These are phyloP conservation scores for Chloromyia formosa DNA, from an alignment of 2,888 invertebrate genomes.

Conservation along the genomic window DNA sequence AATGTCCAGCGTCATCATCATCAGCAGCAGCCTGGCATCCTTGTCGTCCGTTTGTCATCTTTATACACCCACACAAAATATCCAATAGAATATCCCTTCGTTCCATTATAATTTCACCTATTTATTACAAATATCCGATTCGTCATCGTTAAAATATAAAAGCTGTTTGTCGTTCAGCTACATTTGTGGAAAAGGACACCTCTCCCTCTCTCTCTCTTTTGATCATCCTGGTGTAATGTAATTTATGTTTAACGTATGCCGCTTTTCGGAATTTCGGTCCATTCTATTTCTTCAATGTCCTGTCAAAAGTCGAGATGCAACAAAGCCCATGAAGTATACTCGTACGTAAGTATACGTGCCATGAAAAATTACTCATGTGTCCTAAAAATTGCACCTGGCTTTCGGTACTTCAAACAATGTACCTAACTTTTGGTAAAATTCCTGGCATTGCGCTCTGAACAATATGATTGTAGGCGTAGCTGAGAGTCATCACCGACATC, in stretches of 20 bases:
- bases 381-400: slow-evolving; percentile 1
- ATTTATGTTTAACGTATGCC: slow-evolving; percentile 23
- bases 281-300: neutral
- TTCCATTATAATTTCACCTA: neutral
- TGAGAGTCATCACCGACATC: neutral
- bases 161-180: neutral
- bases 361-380: neutral
- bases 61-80: slow-evolving; percentile 1
- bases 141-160: slow-evolving; percentile 33
- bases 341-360: neutral
- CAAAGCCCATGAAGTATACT: no score
- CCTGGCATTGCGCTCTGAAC: neutral
- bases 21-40: neutral
- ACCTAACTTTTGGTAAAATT: neutral
- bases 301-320: neutral
- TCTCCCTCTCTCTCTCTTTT: neutral
- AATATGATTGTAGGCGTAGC: neutral
- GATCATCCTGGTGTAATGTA: neutral
- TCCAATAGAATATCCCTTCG: neutral
- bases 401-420: slow-evolving; percentile 6
- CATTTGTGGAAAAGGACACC: neutral
- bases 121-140: slow-evolving; percentile 27
- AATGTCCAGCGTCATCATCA: slow-evolving; percentile 18
- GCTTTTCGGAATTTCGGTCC: neutral
- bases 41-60: no score